Evolutionary conservation across 2,797 vertebrate species (phyloP), one percentile per base, ranked within the genome.

Genomic region (Threskiornis aethiopicus): DNA sequence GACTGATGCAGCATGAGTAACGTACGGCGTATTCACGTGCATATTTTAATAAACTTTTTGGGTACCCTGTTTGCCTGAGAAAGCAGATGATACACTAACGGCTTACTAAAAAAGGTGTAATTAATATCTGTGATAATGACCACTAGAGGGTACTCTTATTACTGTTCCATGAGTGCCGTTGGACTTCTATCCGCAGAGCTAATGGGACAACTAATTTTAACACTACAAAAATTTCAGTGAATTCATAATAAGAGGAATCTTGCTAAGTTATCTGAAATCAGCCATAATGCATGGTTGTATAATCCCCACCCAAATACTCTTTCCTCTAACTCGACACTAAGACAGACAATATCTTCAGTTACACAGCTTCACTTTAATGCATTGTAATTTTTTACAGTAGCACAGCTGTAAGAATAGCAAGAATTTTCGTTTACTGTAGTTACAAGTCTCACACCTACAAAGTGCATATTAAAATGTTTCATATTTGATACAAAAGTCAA

Each of bases 61-160:
- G 12, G 13, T 70, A 37, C 29, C 1, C 2, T 16, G 8, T 62
- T 49, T 58, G 62, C 51, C 11, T 52, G 71, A 75, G 59, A 62
- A 47, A 67, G 41, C 39, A 41, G 47, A 17, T 16, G 47, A 17
- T 17, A 15, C 2, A 4, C n/a, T 18, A 52, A 44, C 3, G 9
- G 35, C 10, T 52, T 31, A 4, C 25, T 25, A 15, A 9, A 26
- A 37, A 44, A 77, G 10, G 35, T 44, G 70, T 77, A 28, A 87
- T 91, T 78, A 86, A 29, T 22, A 16, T 26, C 17, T 9, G 24
- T 49, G 58, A n/a, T 58, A 46, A 76, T 44, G 62, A 70, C 94
- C 96, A 82, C 91, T 47, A 95, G 96, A 96, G 94, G 94, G 93
- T 87, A 47, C 95, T 95, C 80, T 65, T 86, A 78, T 51, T 76